Evolutionary conservation across 2,797 vertebrate genomes (phyloP).

Genomic region (Parauchenoglanis punctatus): DNA sequence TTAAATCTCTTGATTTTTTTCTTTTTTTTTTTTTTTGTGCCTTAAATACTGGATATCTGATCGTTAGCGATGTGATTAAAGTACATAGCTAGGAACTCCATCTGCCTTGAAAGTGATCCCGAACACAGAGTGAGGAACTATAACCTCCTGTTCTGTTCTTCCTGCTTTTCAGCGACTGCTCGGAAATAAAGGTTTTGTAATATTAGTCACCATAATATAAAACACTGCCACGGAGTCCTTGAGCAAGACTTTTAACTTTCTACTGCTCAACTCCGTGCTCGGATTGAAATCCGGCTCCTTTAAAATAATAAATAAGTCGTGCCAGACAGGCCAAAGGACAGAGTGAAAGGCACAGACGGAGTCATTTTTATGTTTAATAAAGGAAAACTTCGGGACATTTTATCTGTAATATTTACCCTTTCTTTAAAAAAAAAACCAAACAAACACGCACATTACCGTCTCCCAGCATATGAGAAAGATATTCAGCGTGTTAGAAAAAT

Average conservation of each 20-base stretch:
- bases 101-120: not conserved
- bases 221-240: not conserved
- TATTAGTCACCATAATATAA: not conserved
- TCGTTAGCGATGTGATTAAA: constrained; percentile 9
- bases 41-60: not conserved
- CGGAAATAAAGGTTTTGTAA: constrained; percentile 1
- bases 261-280: not conserved
- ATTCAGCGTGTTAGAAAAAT: not conserved
- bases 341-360: not conserved
- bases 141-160: not conserved
- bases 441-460: no score
- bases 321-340: not conserved
- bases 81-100: not conserved
- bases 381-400: not conserved
- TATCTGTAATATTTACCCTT: not conserved
- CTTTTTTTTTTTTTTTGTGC: not conserved
- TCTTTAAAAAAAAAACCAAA: not conserved
- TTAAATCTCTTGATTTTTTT: not conserved
- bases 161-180: not conserved
- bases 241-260: not conserved
- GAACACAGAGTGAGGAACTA: not conserved
- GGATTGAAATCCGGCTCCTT: not conserved
- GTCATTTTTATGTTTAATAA: not conserved
- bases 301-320: not conserved
- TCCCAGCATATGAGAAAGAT: no score